A percentile compares a stretch with the other conserved stretches of the same genome.
Conservation (phyloP, 2,113 vertebrate species). For the Coregonus clupeaformis region DNA sequence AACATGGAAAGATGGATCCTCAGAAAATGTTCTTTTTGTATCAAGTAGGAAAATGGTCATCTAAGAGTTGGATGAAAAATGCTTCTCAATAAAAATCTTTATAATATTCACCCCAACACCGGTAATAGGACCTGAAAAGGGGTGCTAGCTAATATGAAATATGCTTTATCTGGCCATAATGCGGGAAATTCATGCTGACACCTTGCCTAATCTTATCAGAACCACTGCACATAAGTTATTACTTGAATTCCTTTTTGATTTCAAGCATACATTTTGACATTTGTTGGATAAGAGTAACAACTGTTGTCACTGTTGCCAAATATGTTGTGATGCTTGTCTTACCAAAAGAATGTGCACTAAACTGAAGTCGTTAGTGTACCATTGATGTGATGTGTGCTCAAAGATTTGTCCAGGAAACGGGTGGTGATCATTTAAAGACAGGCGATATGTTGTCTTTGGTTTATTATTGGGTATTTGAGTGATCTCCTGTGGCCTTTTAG, state of each 20-base stretch:
- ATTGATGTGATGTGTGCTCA: constrained; percentile 15
- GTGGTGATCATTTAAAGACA: neutral
- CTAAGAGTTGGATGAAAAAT: no score
- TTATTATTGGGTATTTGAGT: constrained; percentile 38
- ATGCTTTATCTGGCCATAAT: no score
- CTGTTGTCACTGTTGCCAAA: neutral
- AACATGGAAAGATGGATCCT: neutral
- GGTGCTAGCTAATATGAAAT: no score
- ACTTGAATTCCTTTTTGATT: constrained; percentile 41
- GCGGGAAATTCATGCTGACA: no score
- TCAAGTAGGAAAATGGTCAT: no score
- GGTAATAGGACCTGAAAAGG: no score
- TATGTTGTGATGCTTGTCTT: neutral
- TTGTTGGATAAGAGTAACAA: constrained; percentile 20
- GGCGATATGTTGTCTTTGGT: constrained; percentile 1
- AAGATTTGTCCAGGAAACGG: constrained; percentile 7
- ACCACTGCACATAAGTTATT: constrained; percentile 23
- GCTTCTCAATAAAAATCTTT: no score
- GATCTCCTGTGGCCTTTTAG: constrained; percentile 61
- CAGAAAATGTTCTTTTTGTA: neutral
- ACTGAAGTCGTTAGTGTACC: constrained; percentile 47
- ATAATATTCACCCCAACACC: no score
- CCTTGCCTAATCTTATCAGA: no score
- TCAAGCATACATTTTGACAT: constrained; percentile 48
- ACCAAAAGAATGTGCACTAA: constrained; percentile 17